A percentile compares a stretch with the other conserved stretches of the same genome.
Conservation (phyloP, 2,797 vertebrate genomes). For the Botia kubotai region DNA sequence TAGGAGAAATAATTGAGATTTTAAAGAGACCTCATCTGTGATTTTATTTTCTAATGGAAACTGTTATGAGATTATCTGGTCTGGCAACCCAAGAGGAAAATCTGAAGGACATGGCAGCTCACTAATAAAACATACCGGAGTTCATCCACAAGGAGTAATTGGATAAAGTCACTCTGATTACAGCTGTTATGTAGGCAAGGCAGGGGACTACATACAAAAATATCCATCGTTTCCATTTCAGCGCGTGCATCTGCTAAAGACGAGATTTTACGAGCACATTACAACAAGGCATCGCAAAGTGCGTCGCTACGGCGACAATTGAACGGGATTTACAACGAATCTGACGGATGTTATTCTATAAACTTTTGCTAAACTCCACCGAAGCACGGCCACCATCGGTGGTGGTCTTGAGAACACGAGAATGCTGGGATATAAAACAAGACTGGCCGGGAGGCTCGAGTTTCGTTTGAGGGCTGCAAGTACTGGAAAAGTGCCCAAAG, state of each 20-base stretch:
- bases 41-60: neutral
- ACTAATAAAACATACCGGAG: slow-evolving; percentile 46
- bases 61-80: slow-evolving; percentile 53
- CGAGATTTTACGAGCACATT: neutral
- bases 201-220: slow-evolving; percentile 47
- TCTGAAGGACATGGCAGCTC: slow-evolving; percentile 55
- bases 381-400: slow-evolving; percentile 25
- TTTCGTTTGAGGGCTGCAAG: slow-evolving; percentile 62
- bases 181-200: slow-evolving; percentile 53
- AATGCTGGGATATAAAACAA: slow-evolving; percentile 67
- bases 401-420: slow-evolving; percentile 63
- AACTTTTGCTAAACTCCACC: slow-evolving; percentile 9
- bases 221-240: slow-evolving; percentile 37
- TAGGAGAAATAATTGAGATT: too few species aligned
- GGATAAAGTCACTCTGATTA: slow-evolving; percentile 67
- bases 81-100: slow-evolving; percentile 53
- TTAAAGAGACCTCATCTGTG: too few species aligned
- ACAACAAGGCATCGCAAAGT: slow-evolving; percentile 13
- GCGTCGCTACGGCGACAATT: slow-evolving; percentile 26
- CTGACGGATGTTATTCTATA: slow-evolving; percentile 30
- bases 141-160: slow-evolving; percentile 63
- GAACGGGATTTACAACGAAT: slow-evolving; percentile 17
- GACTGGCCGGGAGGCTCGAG: slow-evolving; percentile 53
- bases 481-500: slow-evolving; percentile 51
- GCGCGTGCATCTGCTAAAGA: neutral